phyloP scores from a whole-genome alignment of 1,140 invertebrate genomes.

The Cylas formicarius region DNA sequence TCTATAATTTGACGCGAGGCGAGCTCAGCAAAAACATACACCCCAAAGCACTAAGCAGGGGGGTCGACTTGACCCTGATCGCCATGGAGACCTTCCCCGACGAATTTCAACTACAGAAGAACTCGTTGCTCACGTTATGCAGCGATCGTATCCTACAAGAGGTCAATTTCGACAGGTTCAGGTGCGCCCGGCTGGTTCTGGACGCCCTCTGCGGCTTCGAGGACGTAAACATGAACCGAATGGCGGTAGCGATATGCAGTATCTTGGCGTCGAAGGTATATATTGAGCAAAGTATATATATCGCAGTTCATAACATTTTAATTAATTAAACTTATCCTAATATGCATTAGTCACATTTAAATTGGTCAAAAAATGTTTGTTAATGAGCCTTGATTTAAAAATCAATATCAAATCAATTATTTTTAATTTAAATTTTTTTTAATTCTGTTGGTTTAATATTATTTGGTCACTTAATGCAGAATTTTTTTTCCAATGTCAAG shows the following conservation, averaged over 20 bases:
- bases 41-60: slow-evolving; percentile 56
- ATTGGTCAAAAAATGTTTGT: too few relatives aligned
- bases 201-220: slow-evolving; percentile 68
- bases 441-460: too few relatives aligned
- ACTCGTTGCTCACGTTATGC: slow-evolving; percentile 68
- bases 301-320: too few relatives aligned
- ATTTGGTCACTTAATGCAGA: too few relatives aligned
- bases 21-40: slow-evolving; percentile 61
- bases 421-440: too few relatives aligned
- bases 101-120: slow-evolving; percentile 63
- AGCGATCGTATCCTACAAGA: slow-evolving; percentile 73
- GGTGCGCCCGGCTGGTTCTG: slow-evolving; percentile 63
- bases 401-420: too few relatives aligned
- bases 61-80: slow-evolving; percentile 57
- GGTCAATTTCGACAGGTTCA: slow-evolving; percentile 65
- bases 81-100: slow-evolving; percentile 70
- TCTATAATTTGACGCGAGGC: slow-evolving; percentile 71
- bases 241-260: slow-evolving; percentile 78
- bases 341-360: too few relatives aligned
- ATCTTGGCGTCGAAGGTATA: slow-evolving; percentile 68
- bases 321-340: too few relatives aligned
- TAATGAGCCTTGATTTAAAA: too few relatives aligned
- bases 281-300: too few relatives aligned
- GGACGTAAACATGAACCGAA: slow-evolving; percentile 67
- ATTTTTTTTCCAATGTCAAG: too few relatives aligned